Conservation (phyloP, 2,888 invertebrate genomes). For the Teinopalpus imperialis region DNA sequence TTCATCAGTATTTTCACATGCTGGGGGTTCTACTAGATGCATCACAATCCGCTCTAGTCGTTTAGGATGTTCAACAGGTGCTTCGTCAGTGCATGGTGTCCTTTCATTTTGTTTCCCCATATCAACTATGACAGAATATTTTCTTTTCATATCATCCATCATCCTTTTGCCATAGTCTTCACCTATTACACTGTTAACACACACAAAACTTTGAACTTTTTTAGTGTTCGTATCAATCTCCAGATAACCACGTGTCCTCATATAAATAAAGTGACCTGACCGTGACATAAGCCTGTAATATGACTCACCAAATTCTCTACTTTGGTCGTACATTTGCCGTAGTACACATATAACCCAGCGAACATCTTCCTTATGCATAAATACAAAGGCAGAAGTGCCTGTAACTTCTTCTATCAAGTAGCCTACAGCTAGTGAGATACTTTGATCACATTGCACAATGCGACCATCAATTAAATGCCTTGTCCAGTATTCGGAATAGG, state of each 20-base stretch:
- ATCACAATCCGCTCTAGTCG: slow-evolving; percentile 87
- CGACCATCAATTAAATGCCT: slow-evolving; percentile 94
- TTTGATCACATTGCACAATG: slow-evolving; percentile 94
- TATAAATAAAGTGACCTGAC: slow-evolving; percentile 92
- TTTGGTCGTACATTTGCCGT: slow-evolving; percentile 93
- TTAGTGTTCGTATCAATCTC: slow-evolving; percentile 90
- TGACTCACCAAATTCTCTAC: slow-evolving; percentile 92
- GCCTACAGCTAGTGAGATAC: slow-evolving; percentile 93
- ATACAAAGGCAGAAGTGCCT: slow-evolving; percentile 93
- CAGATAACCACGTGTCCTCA: slow-evolving; percentile 91
- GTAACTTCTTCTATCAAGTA: slow-evolving; percentile 94
- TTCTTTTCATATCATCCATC: slow-evolving; percentile 89
- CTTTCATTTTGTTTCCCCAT: slow-evolving; percentile 63
- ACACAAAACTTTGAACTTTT: slow-evolving; percentile 92
- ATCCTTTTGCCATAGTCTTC: slow-evolving; percentile 88
- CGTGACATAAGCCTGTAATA: slow-evolving; percentile 91
- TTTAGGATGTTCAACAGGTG: slow-evolving; percentile 86
- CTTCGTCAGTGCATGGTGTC: slow-evolving; percentile 49
- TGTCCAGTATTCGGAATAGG: slow-evolving; percentile 93
- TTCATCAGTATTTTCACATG: slow-evolving; percentile 57
- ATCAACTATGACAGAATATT: slow-evolving; percentile 87
- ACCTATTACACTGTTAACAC: slow-evolving; percentile 90
- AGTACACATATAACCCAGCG: slow-evolving; percentile 94
- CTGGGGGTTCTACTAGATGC: slow-evolving; percentile 79
- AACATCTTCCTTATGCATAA: slow-evolving; percentile 95